Evolutionary conservation across 2,888 invertebrate species (phyloP), one percentile per base, ranked within the genome.

Genomic region (Melieria crassipennis): DNA sequence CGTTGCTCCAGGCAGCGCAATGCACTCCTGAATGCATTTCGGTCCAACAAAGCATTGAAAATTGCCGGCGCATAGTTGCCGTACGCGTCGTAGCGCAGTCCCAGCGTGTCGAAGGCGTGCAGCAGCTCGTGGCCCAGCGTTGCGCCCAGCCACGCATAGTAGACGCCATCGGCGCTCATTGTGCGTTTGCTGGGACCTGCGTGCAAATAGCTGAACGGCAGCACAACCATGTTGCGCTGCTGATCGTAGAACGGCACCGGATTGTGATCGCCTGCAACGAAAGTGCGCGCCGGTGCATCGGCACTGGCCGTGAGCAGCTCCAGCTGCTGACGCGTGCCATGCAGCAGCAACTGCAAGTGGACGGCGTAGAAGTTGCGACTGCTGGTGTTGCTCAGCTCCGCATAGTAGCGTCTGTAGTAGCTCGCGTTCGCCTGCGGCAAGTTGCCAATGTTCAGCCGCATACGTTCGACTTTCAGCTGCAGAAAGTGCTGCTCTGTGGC

Each of bases 101-200:
- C 80, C 60, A 70, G 74, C 30, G 71, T 70, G 43, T 80, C 80
- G 50, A 80, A 79, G 7, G 75, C 79, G 61, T 80, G 80, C 1
- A 79, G 55, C n/a, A 80, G 74, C 70, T 80, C 80, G 67, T 80
- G 80, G 0, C 78, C 80, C 65, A 80, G 74, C 3, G 75, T 77
- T 52, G 77, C 78, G 16, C 78, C 80, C 71, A 79, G 56, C 52
- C 75, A 75, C 9, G 78, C 77, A 47, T 70, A 79, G 7, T 73
- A 77, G 9, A 77, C 77, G 0, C 76, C 66, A 30, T 30, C 30
- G 50, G 77, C 71, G 50, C 76, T 73, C 4, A 73, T 73, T 3
- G 74, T 69, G 0, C 48, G 30, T n/a, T 76, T 71, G 30, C 79
- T 73, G 42, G 78, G 74, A 5, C 70, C 74, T 42, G 70, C 70